These are phyloP conservation scores for Melanotus villosus DNA, from an alignment of 2,888 invertebrate genomes.

Conservation along the genomic window DNA sequence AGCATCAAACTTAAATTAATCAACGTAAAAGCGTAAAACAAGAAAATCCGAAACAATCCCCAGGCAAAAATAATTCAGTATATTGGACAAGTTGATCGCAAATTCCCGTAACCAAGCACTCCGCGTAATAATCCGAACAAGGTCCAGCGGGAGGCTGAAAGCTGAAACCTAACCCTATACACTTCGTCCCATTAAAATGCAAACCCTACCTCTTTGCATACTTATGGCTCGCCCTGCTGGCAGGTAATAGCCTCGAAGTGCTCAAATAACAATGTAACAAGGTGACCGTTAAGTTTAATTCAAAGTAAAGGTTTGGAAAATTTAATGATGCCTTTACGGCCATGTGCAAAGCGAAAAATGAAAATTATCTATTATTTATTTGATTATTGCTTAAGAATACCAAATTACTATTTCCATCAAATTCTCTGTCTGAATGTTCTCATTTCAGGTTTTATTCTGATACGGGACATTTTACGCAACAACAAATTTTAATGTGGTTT, in stretches of 20 bases:
- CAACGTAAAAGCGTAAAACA: conserved; percentile 34
- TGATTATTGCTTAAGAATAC: no score
- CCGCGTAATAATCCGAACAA: conserved; percentile 43
- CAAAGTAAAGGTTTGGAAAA: conserved; percentile 43
- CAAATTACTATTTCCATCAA: background rate
- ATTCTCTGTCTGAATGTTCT: background rate
- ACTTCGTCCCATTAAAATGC: conserved; percentile 45
- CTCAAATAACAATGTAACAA: conserved; percentile 45
- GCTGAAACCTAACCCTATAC: conserved; percentile 41
- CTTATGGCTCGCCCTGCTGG: conserved; percentile 42
- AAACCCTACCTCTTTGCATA: conserved; percentile 47
- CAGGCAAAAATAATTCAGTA: conserved; percentile 38
- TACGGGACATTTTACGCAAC: no score
- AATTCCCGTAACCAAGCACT: conserved; percentile 37
- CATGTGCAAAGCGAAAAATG: background rate
- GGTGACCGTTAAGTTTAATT: conserved; percentile 45
- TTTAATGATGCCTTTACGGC: conserved; percentile 31
- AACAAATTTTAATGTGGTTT: no score
- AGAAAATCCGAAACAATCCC: conserved; percentile 42
- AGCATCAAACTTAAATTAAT: conserved; percentile 30
- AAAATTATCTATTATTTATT: conserved; percentile 4
- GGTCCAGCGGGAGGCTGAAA: conserved; percentile 41
- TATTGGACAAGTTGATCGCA: conserved; percentile 42
- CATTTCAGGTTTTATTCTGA: no score
- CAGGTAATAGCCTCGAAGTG: conserved; percentile 47